phyloP scores from a whole-genome alignment of 2,113 vertebrate species.

The Hippocampus barbouri region DNA sequence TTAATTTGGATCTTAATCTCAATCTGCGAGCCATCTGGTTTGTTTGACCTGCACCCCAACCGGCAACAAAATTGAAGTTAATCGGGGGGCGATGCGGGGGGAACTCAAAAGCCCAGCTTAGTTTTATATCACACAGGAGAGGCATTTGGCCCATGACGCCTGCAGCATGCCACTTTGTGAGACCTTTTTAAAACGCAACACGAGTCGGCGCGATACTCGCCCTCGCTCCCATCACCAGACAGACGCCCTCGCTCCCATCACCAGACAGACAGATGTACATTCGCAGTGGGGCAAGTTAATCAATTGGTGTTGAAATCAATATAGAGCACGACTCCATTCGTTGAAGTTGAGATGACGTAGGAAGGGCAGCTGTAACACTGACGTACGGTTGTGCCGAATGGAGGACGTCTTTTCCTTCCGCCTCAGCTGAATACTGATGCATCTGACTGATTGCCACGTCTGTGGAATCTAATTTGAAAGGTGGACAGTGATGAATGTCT shows the following conservation, averaged over 20 bases:
- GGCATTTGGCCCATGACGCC: neutral
- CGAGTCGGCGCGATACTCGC: neutral
- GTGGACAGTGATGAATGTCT: slow-evolving; percentile 81
- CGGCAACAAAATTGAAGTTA: neutral
- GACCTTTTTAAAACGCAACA: slow-evolving; percentile 6
- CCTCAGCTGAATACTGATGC: slow-evolving; percentile 68
- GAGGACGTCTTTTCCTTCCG: slow-evolving; percentile 51
- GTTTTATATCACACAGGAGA: no score
- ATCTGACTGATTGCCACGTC: slow-evolving; percentile 74
- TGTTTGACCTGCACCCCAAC: no score
- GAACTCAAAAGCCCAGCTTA: neutral
- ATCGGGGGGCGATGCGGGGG: neutral
- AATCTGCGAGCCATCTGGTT: no score
- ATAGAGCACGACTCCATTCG: slow-evolving; percentile 24
- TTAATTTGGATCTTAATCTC: no score
- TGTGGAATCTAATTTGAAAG: slow-evolving; percentile 76
- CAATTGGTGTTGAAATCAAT: slow-evolving; percentile 20
- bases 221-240: slow-evolving; percentile 16
- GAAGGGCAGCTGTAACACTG: slow-evolving; percentile 33
- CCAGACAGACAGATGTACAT: slow-evolving; percentile 17
- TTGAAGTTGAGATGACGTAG: slow-evolving; percentile 36
- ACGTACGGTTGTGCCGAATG: slow-evolving; percentile 48
- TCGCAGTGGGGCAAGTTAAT: slow-evolving; percentile 16
- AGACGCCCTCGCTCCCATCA: slow-evolving; percentile 12
- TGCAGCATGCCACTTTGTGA: slow-evolving; percentile 3